Evolutionary conservation across 1,140 invertebrate genomes (phyloP).

Genomic region (Aleiodes sp.): DNA sequence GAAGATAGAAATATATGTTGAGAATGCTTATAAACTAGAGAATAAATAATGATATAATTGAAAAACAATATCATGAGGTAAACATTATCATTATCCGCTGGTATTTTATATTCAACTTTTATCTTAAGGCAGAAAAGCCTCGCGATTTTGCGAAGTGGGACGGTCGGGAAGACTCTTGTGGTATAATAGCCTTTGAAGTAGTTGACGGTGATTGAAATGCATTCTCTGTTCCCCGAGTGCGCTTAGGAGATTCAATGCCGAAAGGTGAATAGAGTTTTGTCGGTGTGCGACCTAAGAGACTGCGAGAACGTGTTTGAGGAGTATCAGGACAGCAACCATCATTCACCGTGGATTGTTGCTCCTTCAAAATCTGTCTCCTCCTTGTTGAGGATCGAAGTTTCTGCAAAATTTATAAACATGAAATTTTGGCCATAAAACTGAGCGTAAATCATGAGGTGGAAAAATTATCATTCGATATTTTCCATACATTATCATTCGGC

Average conservation of each 20-base stretch:
- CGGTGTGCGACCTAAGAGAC: constrained; percentile 70
- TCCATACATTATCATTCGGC: too few species aligned
- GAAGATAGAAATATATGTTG: too few species aligned
- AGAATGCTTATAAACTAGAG: background rate
- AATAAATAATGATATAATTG: background rate
- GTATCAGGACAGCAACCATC: constrained; percentile 57
- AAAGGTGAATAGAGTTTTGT: constrained; percentile 75
- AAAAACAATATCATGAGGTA: constrained; percentile 35
- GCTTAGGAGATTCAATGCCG: constrained; percentile 69
- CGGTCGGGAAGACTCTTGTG: constrained; percentile 41
- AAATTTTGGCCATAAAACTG: too few species aligned
- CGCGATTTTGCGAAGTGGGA: constrained; percentile 52
- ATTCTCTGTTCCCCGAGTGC: constrained; percentile 57
- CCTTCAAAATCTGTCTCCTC: constrained; percentile 68
- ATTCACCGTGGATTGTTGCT: constrained; percentile 66
- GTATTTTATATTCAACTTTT: constrained; percentile 37
- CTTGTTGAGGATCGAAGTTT: constrained; percentile 70
- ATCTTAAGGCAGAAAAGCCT: constrained; percentile 55
- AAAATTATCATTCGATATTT: too few species aligned
- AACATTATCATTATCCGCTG: constrained; percentile 33
- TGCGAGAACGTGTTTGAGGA: constrained; percentile 65
- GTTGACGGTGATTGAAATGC: constrained; percentile 37
- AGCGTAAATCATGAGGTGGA: too few species aligned
- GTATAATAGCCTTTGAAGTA: constrained; percentile 25
- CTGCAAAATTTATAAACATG: constrained; percentile 49